Conservation (phyloP, 2,797 vertebrate species). For the Lacerta viridis region DNA sequence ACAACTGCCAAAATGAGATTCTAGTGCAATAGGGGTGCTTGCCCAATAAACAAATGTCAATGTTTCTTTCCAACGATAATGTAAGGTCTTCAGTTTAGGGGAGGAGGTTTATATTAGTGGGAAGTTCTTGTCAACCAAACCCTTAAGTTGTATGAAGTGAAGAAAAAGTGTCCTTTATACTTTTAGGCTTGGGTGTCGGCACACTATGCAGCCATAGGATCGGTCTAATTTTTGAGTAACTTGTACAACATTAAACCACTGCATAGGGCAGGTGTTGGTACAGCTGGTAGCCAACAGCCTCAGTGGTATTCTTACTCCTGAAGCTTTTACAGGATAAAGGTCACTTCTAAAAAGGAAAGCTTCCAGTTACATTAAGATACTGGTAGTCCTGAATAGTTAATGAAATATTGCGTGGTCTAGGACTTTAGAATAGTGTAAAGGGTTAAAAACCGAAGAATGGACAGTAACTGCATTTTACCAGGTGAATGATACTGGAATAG, state of each 20-base stretch:
- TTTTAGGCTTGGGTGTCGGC: background rate
- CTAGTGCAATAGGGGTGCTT: background rate
- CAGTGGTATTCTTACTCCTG: background rate
- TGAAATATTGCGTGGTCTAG: background rate
- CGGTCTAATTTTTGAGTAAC: background rate
- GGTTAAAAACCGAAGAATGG: background rate
- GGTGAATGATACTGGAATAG: background rate
- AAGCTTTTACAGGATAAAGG: background rate
- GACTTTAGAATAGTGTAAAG: background rate
- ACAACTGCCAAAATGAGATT: background rate
- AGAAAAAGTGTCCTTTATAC: conserved; percentile 3
- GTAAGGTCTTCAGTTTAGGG: conserved; percentile 31
- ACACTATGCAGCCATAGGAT: background rate
- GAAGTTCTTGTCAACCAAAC: background rate
- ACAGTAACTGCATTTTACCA: conserved; percentile 18
- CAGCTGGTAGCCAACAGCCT: background rate
- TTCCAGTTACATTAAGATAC: background rate
- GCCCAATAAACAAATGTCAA: conserved; percentile 24
- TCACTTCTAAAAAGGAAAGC: background rate
- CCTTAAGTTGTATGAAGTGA: background rate
- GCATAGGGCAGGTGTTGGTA: background rate
- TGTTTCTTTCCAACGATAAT: background rate
- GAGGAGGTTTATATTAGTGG: conserved; percentile 11
- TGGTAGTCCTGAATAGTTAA: background rate
- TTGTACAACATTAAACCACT: background rate